These are phyloP conservation scores for Amblyraja radiata DNA, from an alignment of 2,797 vertebrate species.

Conservation along the genomic window DNA sequence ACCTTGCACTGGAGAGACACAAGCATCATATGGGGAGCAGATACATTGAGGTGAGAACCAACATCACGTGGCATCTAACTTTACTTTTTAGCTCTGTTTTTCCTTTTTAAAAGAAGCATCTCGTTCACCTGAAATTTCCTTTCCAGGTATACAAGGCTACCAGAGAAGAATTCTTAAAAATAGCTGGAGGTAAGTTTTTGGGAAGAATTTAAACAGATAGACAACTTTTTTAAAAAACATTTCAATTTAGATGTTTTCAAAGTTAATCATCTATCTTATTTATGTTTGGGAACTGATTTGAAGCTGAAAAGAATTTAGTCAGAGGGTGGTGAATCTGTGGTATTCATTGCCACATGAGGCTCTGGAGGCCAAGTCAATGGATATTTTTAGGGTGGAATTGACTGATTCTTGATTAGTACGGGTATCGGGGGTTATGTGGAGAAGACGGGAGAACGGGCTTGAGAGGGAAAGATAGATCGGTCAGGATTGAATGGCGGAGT, in stretches of 20 bases:
- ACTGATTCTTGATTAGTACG: no score
- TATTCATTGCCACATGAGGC: no score
- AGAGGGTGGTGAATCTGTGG: no score
- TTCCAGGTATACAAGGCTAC: conserved; percentile 89
- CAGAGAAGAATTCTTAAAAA: conserved; percentile 95
- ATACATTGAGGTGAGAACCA: conserved; percentile 81
- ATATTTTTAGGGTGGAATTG: no score
- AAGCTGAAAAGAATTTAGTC: neutral
- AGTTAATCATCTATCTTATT: no score
- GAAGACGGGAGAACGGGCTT: no score
- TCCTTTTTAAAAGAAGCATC: neutral
- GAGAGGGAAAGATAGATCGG: no score
- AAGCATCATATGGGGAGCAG: conserved; percentile 96
- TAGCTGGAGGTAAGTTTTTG: conserved; percentile 81
- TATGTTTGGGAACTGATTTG: neutral
- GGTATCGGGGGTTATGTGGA: no score
- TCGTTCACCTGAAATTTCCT: conserved; percentile 37
- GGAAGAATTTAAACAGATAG: neutral
- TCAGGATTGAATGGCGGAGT: no score
- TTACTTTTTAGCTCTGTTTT: neutral
- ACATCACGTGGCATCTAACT: neutral
- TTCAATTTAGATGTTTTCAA: no score
- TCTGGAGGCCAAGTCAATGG: no score
- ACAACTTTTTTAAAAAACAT: no score
- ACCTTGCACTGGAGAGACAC: conserved; percentile 85